Evolutionary conservation across 2,113 vertebrate genomes (phyloP).

Genomic region (Ginglymostoma cirratum): DNA sequence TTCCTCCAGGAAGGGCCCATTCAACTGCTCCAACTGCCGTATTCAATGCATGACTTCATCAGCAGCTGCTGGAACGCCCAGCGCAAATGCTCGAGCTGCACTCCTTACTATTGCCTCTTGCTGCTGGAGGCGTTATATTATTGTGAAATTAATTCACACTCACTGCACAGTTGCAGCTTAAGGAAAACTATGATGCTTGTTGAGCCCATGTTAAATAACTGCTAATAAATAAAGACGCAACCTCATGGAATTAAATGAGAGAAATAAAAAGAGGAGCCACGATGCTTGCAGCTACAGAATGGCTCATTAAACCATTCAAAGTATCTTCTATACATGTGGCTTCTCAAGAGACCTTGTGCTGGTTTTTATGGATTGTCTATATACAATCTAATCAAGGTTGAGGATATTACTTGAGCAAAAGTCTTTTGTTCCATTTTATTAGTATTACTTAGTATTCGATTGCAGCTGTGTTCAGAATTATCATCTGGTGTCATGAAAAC

Average conservation of each 20-base stretch:
- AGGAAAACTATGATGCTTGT: not conserved
- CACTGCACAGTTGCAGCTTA: not conserved
- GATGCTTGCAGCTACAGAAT: constrained; percentile 53
- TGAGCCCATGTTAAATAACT: not conserved
- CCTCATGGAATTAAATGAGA: constrained; percentile 54
- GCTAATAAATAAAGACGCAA: not conserved
- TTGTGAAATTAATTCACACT: not conserved
- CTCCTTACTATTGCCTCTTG: no score
- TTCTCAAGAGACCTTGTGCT: constrained; percentile 57
- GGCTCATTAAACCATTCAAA: constrained; percentile 57
- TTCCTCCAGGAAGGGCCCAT: no score
- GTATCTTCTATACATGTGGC: constrained; percentile 50
- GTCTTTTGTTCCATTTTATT: not conserved
- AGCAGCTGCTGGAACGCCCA: no score
- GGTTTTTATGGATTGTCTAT: constrained; percentile 58
- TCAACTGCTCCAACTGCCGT: no score
- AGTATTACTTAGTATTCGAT: not conserved
- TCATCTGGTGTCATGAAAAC: not conserved
- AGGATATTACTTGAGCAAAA: constrained; percentile 34
- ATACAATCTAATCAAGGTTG: constrained; percentile 54
- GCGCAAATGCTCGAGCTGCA: no score
- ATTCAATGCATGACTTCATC: no score
- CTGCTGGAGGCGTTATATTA: no score
- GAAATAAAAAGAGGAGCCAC: constrained; percentile 52
- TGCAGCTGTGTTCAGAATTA: not conserved